A percentile compares a stretch with the other conserved stretches of the same genome.
Evolutionary conservation across 2,797 vertebrate genomes (phyloP).

Genomic region (Peromyscus melanophrys): DNA sequence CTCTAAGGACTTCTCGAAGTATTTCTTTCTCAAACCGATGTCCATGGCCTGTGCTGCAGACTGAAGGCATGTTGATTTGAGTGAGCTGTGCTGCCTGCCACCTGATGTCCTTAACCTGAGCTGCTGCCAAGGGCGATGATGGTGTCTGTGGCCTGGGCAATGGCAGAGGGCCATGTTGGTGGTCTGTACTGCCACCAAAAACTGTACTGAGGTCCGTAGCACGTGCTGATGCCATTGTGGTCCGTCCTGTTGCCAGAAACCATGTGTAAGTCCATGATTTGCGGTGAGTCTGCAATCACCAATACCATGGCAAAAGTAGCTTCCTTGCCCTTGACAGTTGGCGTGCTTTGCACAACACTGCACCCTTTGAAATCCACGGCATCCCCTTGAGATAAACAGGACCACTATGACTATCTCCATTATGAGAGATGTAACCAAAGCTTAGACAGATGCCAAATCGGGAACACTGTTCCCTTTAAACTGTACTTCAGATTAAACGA

Average conservation of each 20-base stretch:
- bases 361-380: neutral
- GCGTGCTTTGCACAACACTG: neutral
- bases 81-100: neutral
- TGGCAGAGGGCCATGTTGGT: neutral
- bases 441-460: neutral
- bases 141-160: neutral
- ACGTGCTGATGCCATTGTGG: neutral
- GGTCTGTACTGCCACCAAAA: neutral
- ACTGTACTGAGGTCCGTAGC: neutral
- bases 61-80: neutral
- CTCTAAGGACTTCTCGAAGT: neutral
- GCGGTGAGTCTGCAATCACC: too few species aligned
- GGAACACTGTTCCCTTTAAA: neutral
- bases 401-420: neutral
- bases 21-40: neutral
- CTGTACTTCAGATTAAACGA: neutral
- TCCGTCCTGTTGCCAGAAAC: neutral
- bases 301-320: too few species aligned
- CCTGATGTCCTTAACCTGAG: neutral
- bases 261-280: neutral
- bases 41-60: neutral
- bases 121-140: neutral
- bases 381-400: neutral
- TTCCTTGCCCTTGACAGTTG: too few species aligned
- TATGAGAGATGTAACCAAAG: neutral